Percentiles rank a stretch among this genome's conserved stretches.
phyloP scores from a whole-genome alignment of 2,797 vertebrate species.

The Lepilemur ruficaudatus region DNA sequence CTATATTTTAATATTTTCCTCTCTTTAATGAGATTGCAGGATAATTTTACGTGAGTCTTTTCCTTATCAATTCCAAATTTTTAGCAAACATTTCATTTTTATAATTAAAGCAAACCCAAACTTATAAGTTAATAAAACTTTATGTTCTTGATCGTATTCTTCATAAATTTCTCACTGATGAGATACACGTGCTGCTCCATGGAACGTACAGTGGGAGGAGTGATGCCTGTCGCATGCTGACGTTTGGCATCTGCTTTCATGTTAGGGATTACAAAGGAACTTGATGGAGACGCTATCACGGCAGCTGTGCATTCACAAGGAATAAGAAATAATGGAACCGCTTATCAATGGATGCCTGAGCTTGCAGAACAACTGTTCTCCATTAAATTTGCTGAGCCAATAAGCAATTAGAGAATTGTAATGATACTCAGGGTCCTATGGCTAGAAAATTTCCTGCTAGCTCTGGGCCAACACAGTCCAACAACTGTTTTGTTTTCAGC shows the following conservation, averaged over 20 bases:
- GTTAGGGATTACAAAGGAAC: not conserved
- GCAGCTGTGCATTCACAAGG: not conserved
- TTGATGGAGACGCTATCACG: not conserved
- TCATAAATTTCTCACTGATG: not conserved
- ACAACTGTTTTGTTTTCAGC: not conserved
- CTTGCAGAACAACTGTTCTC: not conserved
- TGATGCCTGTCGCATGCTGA: not conserved
- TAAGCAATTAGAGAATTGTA: not conserved
- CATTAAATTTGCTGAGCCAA: not conserved
- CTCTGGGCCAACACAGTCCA: not conserved
- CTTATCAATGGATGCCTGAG: not conserved
- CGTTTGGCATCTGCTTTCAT: not conserved
- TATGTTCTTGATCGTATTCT: not conserved
- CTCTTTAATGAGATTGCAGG: not conserved
- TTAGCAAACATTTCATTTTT: not conserved
- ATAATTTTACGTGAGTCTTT: not conserved
- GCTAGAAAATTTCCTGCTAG: not conserved
- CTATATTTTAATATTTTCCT: not conserved
- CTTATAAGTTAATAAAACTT: not conserved
- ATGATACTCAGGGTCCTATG: not conserved
- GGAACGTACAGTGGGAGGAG: rapidly evolving
- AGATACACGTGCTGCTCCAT: rapidly evolving
- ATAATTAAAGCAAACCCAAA: not conserved
- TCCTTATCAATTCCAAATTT: not conserved
- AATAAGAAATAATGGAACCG: not conserved